Base-by-base conservation (phyloP, 2,113 vertebrate genomes). In the Eidolon helvum region DNA sequence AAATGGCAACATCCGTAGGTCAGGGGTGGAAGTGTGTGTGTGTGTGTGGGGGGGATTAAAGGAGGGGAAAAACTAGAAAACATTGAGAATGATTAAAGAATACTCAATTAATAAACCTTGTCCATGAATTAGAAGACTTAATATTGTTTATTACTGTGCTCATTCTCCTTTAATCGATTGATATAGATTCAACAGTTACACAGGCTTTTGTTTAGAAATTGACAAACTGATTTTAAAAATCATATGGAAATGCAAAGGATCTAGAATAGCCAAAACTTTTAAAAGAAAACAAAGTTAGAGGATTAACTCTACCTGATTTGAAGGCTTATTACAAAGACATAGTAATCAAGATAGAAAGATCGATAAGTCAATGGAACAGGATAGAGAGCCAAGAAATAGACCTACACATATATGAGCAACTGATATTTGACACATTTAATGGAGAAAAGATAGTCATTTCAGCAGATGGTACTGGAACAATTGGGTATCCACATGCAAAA, bases 181-280 rank as follows among this genome's bases (percentile, higher is more conserved):
- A 26, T 87, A 63, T 40, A 48, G 30, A 84, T 78, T 88, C 26
- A 94, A 28, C 5, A 69, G 1, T 91, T 94, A 35, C 15, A 77
- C 2, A 82, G 10, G 48, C 24, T 86, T 93, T 90, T 48, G 65
- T 74, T 87, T 84, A 74, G 28, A 61, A 80, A 75, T 48, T 72
- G n/a, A 86, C 38, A 72, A 38, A 22, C 14, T 28, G n/a, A 72
- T 91, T 87, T 91, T 61, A 90, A 96, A 96, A 85, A 65, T 80
- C 2, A 35, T 57, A 40, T 50, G 26, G 28, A 82, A 86, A 75
- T 91, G 14, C 40, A 80, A 59, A 69, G 19, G 43, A 78, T 68
- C 35, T 69, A 65, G 21, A 55, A 63, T 77, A 87, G 45, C 26
- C 12, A 82, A 61, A 75, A 87, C 22, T 91, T 83, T 72, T 11